Conservation (phyloP, 2,888 invertebrate species). For the Dolomedes plantarius region DNA sequence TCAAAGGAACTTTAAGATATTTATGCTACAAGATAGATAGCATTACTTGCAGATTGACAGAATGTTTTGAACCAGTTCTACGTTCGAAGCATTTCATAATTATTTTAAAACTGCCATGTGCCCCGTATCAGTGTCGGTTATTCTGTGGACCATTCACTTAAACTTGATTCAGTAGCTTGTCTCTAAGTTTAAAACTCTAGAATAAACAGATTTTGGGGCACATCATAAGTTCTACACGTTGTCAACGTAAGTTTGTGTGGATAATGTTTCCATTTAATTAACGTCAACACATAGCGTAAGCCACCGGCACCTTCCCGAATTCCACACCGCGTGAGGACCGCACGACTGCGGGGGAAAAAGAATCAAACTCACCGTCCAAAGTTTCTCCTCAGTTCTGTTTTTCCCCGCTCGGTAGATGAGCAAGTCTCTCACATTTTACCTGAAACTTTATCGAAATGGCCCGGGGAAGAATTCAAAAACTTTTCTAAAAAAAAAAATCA, state of each 20-base stretch:
- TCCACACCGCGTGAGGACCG: conserved; percentile 15
- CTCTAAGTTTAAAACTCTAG: no score
- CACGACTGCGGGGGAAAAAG: conserved; percentile 46
- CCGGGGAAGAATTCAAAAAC: neutral
- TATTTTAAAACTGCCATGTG: no score
- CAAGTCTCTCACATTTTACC: conserved; percentile 29
- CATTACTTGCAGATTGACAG: no score
- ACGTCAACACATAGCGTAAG: neutral
- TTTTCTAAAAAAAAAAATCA: neutral
- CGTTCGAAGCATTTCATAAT: no score
- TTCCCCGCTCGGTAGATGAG: neutral
- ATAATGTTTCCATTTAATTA: neutral
- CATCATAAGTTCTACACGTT: neutral
- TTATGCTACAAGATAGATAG: no score
- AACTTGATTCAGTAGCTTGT: no score
- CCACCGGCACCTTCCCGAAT: conserved; percentile 9
- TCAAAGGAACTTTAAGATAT: no score
- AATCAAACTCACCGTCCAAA: conserved; percentile 53
- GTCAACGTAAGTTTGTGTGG: neutral
- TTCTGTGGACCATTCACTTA: no score
- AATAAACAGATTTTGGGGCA: neutral
- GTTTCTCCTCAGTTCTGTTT: neutral
- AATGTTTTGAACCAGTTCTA: no score
- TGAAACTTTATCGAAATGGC: neutral
- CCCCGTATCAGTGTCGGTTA: no score